Conservation (phyloP, 2,888 invertebrate genomes). For the Coenonympha arcania region DNA sequence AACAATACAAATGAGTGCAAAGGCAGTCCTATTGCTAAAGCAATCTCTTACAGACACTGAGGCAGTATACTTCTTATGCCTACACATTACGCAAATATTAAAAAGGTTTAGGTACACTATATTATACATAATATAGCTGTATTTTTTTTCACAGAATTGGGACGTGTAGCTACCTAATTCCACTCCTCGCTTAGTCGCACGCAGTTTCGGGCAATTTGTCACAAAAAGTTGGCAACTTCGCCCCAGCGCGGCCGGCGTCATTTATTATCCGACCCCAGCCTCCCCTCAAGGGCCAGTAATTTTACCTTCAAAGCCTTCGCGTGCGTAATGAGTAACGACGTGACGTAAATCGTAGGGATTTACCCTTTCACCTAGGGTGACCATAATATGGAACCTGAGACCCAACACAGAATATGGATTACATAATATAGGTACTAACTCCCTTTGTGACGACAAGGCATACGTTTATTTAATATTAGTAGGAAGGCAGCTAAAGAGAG, state of each 20-base stretch:
- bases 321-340: constrained; percentile 67
- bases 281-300: constrained; percentile 66
- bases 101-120: no score
- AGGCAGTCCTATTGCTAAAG: no score
- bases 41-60: no score
- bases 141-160: constrained; percentile 11
- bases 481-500: no score
- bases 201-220: constrained; percentile 70
- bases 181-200: constrained; percentile 43
- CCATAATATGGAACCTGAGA: not conserved
- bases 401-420: not conserved
- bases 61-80: no score
- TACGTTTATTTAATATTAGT: no score
- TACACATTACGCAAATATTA: not conserved
- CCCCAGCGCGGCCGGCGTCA: constrained; percentile 53
- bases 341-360: constrained; percentile 63
- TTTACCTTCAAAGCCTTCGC: constrained; percentile 68
- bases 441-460: no score
- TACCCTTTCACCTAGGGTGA: constrained; percentile 40
- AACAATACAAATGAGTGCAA: no score
- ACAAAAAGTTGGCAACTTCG: constrained; percentile 67
- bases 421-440: no score
- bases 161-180: constrained; percentile 14
- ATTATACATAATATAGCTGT: no score
- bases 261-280: constrained; percentile 52